Base-by-base conservation (phyloP, 2,888 invertebrate genomes). In the Esperia sulphurella region DNA sequence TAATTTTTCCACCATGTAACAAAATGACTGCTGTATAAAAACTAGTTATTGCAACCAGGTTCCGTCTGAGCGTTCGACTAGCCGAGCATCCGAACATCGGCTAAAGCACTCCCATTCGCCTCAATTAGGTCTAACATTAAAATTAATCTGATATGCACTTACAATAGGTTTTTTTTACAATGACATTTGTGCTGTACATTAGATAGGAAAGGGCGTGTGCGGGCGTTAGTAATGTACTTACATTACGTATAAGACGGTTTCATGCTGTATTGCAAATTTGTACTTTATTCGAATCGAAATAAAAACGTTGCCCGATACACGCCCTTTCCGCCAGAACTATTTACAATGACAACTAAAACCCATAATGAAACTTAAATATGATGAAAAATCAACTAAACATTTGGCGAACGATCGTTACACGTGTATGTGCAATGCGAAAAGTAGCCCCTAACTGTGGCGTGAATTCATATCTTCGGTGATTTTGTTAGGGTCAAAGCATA, bases 141-240 rank as follows among this genome's bases (percentile, higher is more conserved):
- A 81, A 82, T 82, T 86, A 84, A 71, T 78, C 77, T 87, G 87
- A 87, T 87, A 87, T 87, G 87, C 87, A 79, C 86, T 87, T 86
- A 87, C 68, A 77, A 77, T 83, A 83, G 67, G 68, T 76, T 82
- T 78, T 79, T 81, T 79, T 81, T 87, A 87, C 86, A 86, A 76
- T 79, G 79, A 83, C 71, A 70, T 83, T 87, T 87, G 86, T 87
- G 87, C 87, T 87, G 83, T 86, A 87, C 87, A 86, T 68, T 79
- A 81, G 68, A 64, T 59, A 65, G 58, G 58, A 55, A 66, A 68
- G 59, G 57, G 55, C 58, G 62, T 48, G 62, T 63, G 58, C 60
- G 61, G 66, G 52, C 63, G 61, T 55, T 53, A 52, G 54, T 57
- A 61, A 68, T 65, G 65, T 63, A 64, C 68, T 65, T 58, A 63